phyloP scores from a whole-genome alignment of 1,140 invertebrate species.

The Phthorimaea operculella region DNA sequence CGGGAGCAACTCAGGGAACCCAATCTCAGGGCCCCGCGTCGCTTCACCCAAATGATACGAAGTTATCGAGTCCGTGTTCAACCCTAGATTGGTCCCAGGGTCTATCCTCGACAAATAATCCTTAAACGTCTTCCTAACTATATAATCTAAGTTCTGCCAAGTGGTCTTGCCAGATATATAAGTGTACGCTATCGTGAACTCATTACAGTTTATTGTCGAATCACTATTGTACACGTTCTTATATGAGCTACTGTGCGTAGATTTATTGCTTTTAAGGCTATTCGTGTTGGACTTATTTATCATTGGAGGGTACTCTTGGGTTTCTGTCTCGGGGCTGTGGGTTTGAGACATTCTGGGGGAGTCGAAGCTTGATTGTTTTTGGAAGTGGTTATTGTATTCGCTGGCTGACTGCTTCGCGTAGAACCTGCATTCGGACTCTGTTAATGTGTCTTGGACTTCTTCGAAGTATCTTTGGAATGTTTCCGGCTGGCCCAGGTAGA shows the following conservation, averaged over 20 bases:
- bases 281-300: constrained; percentile 66
- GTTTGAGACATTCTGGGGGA: constrained; percentile 60
- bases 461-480: constrained; percentile 79
- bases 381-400: constrained; percentile 59
- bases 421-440: constrained; percentile 68
- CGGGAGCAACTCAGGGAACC: constrained; percentile 88
- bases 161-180: constrained; percentile 92
- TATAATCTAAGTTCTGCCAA: constrained; percentile 94
- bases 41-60: constrained; percentile 95
- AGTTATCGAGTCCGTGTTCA: constrained; percentile 89
- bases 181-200: constrained; percentile 86
- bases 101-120: constrained; percentile 95
- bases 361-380: constrained; percentile 69
- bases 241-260: constrained; percentile 67
- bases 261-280: constrained; percentile 69
- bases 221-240: constrained; percentile 66
- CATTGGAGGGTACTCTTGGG: constrained; percentile 56
- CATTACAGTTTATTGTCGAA: constrained; percentile 69
- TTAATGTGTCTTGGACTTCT: constrained; percentile 70
- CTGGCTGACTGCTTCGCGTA: constrained; percentile 62
- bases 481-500: constrained; percentile 84
- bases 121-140: constrained; percentile 92
- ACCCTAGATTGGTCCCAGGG: constrained; percentile 89
- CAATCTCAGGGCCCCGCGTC: constrained; percentile 74
- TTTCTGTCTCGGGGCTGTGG: constrained; percentile 62